Conservation (phyloP, 2,113 vertebrate species). For the Hypocryptadius cinnamomeus region DNA sequence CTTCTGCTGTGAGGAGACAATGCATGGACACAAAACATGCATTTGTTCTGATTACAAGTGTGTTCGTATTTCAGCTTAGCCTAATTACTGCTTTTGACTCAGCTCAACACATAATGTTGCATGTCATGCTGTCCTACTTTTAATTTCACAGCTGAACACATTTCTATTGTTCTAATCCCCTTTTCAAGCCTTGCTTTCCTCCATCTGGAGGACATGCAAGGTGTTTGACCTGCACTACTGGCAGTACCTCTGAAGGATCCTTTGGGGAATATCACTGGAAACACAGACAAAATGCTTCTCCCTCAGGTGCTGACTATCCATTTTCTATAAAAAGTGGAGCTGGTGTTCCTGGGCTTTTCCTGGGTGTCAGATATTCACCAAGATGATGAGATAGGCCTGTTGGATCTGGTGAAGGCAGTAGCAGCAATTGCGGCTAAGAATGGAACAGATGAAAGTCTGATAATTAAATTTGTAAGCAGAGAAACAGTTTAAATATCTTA, state of each 20-base stretch:
- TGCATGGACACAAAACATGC: neutral
- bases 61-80: slow-evolving; percentile 5
- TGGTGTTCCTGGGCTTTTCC: neutral
- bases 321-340: neutral
- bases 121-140: slow-evolving; percentile 69
- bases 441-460: neutral
- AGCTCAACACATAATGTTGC: slow-evolving; percentile 54
- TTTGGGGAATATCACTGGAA: neutral
- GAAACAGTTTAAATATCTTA: neutral
- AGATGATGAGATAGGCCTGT: neutral
- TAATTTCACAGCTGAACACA: slow-evolving; percentile 81
- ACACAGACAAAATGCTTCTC: neutral
- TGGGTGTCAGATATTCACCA: neutral
- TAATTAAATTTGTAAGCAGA: neutral
- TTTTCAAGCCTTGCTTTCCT: slow-evolving; percentile 35
- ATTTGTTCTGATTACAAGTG: slow-evolving; percentile 22
- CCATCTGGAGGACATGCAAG: slow-evolving; percentile 57
- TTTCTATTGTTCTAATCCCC: slow-evolving; percentile 60
- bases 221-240: neutral
- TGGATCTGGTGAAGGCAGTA: neutral
- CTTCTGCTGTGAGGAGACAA: neutral
- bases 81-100: slow-evolving; percentile 69
- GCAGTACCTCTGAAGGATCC: neutral
- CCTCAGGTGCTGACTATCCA: neutral
- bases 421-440: neutral